Base-by-base conservation (phyloP, 2,888 invertebrate species). In the Microctonus aethiopoides region DNA sequence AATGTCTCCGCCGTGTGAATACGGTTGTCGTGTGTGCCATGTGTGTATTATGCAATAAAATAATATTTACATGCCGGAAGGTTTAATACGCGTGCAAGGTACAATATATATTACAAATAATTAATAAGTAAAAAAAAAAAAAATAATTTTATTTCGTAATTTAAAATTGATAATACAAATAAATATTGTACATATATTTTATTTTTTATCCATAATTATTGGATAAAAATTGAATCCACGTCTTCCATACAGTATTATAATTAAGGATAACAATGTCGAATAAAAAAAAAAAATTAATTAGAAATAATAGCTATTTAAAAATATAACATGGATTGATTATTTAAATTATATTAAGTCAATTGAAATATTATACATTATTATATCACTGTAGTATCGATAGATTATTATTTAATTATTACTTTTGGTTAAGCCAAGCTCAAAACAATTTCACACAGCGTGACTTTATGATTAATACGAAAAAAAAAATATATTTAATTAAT, bases 1-100 rank as follows among this genome's bases (percentile, higher is more conserved):
- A 26, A 54, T 52, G 41, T 26, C 10, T 29, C n/a, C 22, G 68
- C 62, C 70, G 70, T 68, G 79, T 79, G 78, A 79, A 78, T 76
- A 69, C 68, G 78, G 78, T 79, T 75, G 29, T 51, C 62, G 64
- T 70, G 77, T 79, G 81, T 79, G 81, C 80, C 71, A 83, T 83
- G 79, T 83, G 85, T 85, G 84, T 85, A 85, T 84, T 84, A 85
- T 85, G 85, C 85, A 85, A 85, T 85, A 84, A 84, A 81, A 69
- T 80, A 46, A 68, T 75, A 79, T 79, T 77, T 76, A 74, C 79
- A 77, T 76, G 74, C 16, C 46, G 20, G n/a, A 26, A 56, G 13
- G 24, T 56, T 56, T 24, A 26, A 56, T 74, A 74, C 70, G 72
- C 75, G 75, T 78, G 78, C 76, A 72, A 76, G 74, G 73, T 75